Evolutionary conservation across 1,140 invertebrate species (phyloP).

Genomic region (Elymnias hypermnestra): DNA sequence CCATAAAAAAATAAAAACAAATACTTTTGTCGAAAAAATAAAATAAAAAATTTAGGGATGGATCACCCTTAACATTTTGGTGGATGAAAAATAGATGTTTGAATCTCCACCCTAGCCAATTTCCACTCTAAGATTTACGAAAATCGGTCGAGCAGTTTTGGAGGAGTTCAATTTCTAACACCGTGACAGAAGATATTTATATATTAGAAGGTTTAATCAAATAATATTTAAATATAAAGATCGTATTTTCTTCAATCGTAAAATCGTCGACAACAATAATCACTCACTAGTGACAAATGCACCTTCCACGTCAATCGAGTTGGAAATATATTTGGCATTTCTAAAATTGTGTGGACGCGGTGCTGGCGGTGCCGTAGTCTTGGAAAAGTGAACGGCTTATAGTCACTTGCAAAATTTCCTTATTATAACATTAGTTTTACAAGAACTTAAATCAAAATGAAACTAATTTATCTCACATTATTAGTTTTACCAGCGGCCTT

Average conservation of each 20-base stretch:
- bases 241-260: background rate
- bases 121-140: too few relatives aligned
- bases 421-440: constrained; percentile 29
- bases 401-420: constrained; percentile 34
- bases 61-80: too few relatives aligned
- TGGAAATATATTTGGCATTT: constrained; percentile 71
- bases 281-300: constrained; percentile 50
- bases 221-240: background rate
- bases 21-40: too few relatives aligned
- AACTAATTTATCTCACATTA: constrained; percentile 57
- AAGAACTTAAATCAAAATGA: constrained; percentile 51
- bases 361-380: constrained; percentile 37
- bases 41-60: too few relatives aligned
- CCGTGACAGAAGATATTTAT: too few relatives aligned
- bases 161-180: too few relatives aligned
- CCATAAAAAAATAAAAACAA: too few relatives aligned
- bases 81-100: too few relatives aligned
- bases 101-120: too few relatives aligned
- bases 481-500: constrained; percentile 61
- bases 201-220: too few relatives aligned
- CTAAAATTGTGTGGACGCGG: constrained; percentile 41
- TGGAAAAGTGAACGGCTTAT: constrained; percentile 57
- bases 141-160: too few relatives aligned
- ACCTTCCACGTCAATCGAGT: constrained; percentile 75
- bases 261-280: constrained; percentile 4